phyloP scores from a whole-genome alignment of 2,888 invertebrate genomes.

The Clostera curtula region DNA sequence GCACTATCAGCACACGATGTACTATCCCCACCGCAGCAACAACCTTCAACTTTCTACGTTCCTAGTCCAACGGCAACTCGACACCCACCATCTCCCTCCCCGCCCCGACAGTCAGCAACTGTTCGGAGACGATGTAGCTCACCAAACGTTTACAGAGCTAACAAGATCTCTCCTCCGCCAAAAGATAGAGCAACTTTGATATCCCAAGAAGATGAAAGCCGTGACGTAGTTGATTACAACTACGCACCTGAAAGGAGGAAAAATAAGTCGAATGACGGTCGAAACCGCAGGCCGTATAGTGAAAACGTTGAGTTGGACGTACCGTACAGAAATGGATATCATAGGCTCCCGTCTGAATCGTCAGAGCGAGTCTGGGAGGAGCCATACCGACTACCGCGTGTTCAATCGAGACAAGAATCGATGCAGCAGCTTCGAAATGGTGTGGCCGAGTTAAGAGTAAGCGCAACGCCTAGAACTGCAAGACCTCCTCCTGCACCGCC shows the following conservation, averaged over 20 bases:
- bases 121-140: constrained; percentile 61
- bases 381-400: constrained; percentile 59
- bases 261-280: constrained; percentile 39
- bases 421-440: constrained; percentile 56
- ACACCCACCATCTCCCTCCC: constrained; percentile 59
- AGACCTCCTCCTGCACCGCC: constrained; percentile 57
- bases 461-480: constrained; percentile 53
- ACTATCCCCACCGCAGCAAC: constrained; percentile 71
- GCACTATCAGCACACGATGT: constrained; percentile 83
- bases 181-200: constrained; percentile 51
- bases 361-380: constrained; percentile 61
- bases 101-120: constrained; percentile 49
- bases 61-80: constrained; percentile 75
- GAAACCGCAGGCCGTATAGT: constrained; percentile 59
- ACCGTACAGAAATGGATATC: constrained; percentile 59
- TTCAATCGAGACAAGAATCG: constrained; percentile 55
- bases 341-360: constrained; percentile 40
- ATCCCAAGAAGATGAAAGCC: constrained; percentile 53
- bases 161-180: constrained; percentile 34
- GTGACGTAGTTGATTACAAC: constrained; percentile 55
- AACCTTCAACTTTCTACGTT: constrained; percentile 81
- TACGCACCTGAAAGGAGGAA: constrained; percentile 52
- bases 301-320: constrained; percentile 62
- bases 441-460: constrained; percentile 60
- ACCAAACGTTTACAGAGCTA: constrained; percentile 58